Percentiles rank a stretch among this genome's conserved stretches.
These are phyloP conservation scores for Gallirallus australis DNA, from an alignment of 2,797 vertebrate genomes.

Conservation along the genomic window DNA sequence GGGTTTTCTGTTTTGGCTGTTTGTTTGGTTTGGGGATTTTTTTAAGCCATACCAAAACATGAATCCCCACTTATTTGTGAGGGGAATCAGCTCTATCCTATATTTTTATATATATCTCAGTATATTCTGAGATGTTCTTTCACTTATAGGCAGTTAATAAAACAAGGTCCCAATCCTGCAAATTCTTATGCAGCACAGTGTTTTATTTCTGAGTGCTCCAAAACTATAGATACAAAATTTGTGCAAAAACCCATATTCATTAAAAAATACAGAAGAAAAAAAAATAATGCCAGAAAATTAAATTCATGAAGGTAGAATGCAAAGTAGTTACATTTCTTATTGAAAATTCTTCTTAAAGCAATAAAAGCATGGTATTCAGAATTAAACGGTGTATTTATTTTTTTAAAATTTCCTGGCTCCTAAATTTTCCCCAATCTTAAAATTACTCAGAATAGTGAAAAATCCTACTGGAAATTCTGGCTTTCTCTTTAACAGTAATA, in stretches of 20 bases:
- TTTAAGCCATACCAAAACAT: neutral
- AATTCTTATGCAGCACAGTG: neutral
- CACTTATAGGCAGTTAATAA: neutral
- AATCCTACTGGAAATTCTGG: slow-evolving; percentile 79
- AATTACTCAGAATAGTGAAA: slow-evolving; percentile 17
- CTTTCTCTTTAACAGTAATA: slow-evolving; percentile 71
- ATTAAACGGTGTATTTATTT: neutral
- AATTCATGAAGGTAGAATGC: neutral
- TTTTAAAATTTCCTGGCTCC: slow-evolving; percentile 20
- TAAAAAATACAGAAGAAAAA: neutral
- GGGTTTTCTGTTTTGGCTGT: neutral
- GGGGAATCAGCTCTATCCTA: neutral
- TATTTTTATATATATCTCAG: neutral
- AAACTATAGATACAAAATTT: neutral
- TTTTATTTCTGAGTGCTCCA: neutral
- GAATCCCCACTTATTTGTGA: neutral
- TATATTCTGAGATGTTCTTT: neutral
- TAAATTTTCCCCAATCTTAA: slow-evolving; percentile 16
- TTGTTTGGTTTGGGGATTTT: neutral
- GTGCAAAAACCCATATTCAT: neutral
- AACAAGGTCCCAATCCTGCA: slow-evolving; percentile 5
- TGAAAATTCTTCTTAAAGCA: neutral
- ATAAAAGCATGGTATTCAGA: neutral
- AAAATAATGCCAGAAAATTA: neutral
- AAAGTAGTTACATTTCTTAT: neutral